Evolutionary conservation across 2,113 vertebrate species (phyloP).

Genomic region (Helogale parvula): DNA sequence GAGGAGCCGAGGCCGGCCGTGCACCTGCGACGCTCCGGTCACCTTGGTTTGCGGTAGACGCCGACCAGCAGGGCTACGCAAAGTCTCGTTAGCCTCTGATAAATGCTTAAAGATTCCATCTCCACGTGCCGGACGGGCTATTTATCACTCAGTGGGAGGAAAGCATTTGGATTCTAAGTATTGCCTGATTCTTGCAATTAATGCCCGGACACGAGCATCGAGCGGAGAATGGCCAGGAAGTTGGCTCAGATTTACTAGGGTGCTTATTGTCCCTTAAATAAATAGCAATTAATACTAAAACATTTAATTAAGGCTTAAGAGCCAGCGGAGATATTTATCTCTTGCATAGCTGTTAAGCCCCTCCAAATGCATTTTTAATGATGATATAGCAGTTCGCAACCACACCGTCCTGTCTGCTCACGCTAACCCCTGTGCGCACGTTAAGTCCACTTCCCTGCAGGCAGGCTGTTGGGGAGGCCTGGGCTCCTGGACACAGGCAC

Average conservation of each 20-base stretch:
- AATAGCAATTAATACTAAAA: slow-evolving; percentile 70
- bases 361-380: slow-evolving; percentile 30
- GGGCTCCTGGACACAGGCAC: rapidly evolving
- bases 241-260: neutral
- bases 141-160: neutral
- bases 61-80: neutral
- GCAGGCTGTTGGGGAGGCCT: rapidly evolving
- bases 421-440: rapidly evolving
- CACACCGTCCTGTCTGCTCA: rapidly evolving
- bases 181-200: neutral
- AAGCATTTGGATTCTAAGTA: rapidly evolving
- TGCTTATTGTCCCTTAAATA: slow-evolving; percentile 60
- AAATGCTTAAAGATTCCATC: neutral
- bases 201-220: neutral
- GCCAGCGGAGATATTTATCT: slow-evolving; percentile 30
- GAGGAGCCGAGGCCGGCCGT: rapidly evolving
- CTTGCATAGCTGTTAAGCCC: neutral
- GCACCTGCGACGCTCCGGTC: rapidly evolving
- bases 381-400: neutral
- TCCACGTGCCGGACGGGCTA: rapidly evolving
- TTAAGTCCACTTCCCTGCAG: rapidly evolving
- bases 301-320: slow-evolving; percentile 71
- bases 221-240: neutral
- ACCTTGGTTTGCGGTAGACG: neutral
- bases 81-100: neutral